Evolutionary conservation across 2,797 vertebrate species (phyloP).

Genomic region (Gephyroberyx darwinii): DNA sequence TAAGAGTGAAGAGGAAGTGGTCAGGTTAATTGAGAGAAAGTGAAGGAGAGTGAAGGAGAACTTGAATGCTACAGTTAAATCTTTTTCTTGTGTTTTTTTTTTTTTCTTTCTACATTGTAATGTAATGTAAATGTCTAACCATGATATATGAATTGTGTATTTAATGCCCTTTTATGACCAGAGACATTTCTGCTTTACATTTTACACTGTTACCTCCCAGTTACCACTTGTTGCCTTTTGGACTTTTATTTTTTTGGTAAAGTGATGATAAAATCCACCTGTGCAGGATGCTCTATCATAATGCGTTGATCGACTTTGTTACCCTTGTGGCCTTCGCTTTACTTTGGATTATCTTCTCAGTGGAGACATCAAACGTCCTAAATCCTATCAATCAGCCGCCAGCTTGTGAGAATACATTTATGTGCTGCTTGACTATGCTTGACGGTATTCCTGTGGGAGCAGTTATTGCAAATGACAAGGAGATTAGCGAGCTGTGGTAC

Average conservation of each 20-base stretch:
- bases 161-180: conserved; percentile 35
- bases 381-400: background rate
- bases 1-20: background rate
- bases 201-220: conserved; percentile 42
- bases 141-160: conserved; percentile 37
- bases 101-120: conserved; percentile 7
- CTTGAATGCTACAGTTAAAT: conserved; percentile 3
- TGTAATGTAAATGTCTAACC: background rate
- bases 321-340: conserved; percentile 30
- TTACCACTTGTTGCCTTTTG: conserved; percentile 54
- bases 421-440: background rate
- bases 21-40: background rate
- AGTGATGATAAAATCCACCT: conserved; percentile 4
- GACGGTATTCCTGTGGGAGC: background rate
- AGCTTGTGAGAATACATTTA: background rate
- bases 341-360: conserved; percentile 1
- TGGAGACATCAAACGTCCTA: background rate
- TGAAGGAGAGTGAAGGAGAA: background rate
- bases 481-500: background rate
- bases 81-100: conserved; percentile 1
- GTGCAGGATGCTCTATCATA: background rate
- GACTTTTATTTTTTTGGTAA: conserved; percentile 24
- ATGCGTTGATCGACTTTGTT: conserved; percentile 17
- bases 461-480: background rate
- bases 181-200: conserved; percentile 31